A percentile compares a stretch with the other conserved stretches of the same genome.
phyloP scores from a whole-genome alignment of 2,113 vertebrate genomes.

The Eonycteris spelaea region DNA sequence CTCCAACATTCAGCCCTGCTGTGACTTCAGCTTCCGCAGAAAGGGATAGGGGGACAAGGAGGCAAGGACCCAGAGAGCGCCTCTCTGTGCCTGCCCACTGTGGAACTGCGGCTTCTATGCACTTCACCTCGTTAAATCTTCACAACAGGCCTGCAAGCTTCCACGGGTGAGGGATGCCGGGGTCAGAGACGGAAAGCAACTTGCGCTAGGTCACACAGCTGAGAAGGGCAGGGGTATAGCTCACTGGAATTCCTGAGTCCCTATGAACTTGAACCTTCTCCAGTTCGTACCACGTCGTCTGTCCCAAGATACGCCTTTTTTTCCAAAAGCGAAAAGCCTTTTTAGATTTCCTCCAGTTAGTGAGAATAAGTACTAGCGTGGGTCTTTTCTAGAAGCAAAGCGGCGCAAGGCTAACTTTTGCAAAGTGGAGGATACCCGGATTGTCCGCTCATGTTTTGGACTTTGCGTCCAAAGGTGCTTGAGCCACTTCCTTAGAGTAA shows the following conservation, averaged over 20 bases:
- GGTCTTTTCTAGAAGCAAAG: neutral
- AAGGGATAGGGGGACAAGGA: neutral
- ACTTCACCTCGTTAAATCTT: neutral
- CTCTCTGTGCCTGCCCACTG: neutral
- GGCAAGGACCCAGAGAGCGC: neutral
- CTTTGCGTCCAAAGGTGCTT: neutral
- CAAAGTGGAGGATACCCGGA: neutral
- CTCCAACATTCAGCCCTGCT: neutral
- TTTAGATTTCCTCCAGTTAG: neutral
- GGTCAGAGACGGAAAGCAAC: neutral
- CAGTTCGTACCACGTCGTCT: neutral
- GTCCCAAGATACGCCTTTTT: neutral
- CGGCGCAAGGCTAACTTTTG: neutral
- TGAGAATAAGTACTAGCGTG: neutral
- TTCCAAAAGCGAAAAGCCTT: neutral
- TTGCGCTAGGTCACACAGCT: neutral
- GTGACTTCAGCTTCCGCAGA: neutral
- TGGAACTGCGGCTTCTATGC: neutral
- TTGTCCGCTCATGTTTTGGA: neutral
- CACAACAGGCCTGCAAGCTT: neutral
- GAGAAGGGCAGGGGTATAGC: neutral
- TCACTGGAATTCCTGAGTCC: neutral
- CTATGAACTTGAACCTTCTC: slow-evolving; percentile 6
- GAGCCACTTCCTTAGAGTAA: neutral
- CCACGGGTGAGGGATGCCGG: neutral